Percentiles rank a stretch among this genome's conserved stretches.
These are phyloP conservation scores for Paragorgia papillata DNA, from an alignment of 92 coral and sea anemone genomes.

Conservation along the genomic window DNA sequence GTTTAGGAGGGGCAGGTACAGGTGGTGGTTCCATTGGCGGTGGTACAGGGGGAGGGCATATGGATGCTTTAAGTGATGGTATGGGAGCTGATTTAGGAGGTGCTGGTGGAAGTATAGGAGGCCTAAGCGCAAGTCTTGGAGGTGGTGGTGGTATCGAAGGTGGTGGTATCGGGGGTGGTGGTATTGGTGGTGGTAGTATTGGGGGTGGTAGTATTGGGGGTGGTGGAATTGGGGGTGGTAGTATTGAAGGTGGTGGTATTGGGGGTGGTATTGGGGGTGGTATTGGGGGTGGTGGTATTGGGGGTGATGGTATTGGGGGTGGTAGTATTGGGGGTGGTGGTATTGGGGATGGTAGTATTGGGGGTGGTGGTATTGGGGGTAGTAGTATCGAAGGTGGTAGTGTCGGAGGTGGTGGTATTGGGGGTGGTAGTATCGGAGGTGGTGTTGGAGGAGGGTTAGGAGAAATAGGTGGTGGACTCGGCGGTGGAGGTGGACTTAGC, in stretches of 20 bases:
- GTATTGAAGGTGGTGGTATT: no score
- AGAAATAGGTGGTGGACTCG: not conserved
- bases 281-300: constrained; percentile 4
- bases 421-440: constrained; percentile 7
- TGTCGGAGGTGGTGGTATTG: not conserved
- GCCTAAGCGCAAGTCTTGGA: not conserved
- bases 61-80: constrained; percentile 7
- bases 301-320: constrained; percentile 10
- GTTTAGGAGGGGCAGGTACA: not conserved
- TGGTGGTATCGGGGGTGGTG: not conserved
- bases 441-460: not conserved
- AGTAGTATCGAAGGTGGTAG: not conserved
- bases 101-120: constrained; percentile 3
- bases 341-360: constrained; percentile 3
- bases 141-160: constrained; percentile 17
- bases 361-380: not conserved
- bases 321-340: not conserved
- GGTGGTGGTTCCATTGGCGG: constrained; percentile 1
- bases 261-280: constrained; percentile 15
- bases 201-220: no score
- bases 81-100: not conserved
- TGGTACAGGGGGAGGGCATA: not conserved
- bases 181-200: not conserved
- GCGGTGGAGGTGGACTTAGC: not conserved
- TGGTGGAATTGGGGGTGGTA: no score